Percentiles rank a stretch among this genome's conserved stretches.
Conservation (phyloP, 2,888 invertebrate genomes). For the Cordylochernes scorpioides region DNA sequence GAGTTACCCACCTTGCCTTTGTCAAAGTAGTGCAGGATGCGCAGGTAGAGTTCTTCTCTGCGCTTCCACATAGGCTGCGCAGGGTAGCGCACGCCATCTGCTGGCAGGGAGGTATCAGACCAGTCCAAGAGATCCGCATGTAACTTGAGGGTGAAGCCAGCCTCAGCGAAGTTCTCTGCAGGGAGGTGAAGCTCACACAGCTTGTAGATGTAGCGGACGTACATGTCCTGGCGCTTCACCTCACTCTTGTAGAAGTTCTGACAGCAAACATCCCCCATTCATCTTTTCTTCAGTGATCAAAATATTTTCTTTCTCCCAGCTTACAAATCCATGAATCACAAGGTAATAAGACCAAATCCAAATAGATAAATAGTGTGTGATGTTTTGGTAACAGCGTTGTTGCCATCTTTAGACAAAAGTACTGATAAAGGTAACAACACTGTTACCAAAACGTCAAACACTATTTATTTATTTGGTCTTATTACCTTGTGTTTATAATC, state of each 20-base stretch:
- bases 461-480: too few species aligned
- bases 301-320: too few species aligned
- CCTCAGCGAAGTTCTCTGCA: conserved; percentile 76
- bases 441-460: too few species aligned
- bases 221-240: conserved; percentile 83
- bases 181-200: conserved; percentile 68
- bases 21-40: conserved; percentile 73
- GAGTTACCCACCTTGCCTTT: conserved; percentile 46
- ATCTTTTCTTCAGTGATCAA: too few species aligned
- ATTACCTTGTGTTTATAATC: too few species aligned
- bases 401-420: too few species aligned
- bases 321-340: too few species aligned
- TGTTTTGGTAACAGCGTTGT: too few species aligned
- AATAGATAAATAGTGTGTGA: too few species aligned
- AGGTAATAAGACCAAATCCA: too few species aligned
- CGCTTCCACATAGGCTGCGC: conserved; percentile 62
- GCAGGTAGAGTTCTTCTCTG: conserved; percentile 58
- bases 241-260: conserved; percentile 89
- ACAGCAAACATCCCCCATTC: conserved; percentile 16
- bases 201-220: conserved; percentile 77
- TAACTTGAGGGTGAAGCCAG: conserved; percentile 73
- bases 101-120: conserved; percentile 26
- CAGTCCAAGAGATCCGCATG: conserved; percentile 71
- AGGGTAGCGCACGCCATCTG: conserved; percentile 27
- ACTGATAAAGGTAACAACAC: too few species aligned